Percentiles rank a stretch among this genome's conserved stretches.
These are phyloP conservation scores for Sinocyclocheilus grahami DNA, from an alignment of 2,113 vertebrate species.

Conservation along the genomic window DNA sequence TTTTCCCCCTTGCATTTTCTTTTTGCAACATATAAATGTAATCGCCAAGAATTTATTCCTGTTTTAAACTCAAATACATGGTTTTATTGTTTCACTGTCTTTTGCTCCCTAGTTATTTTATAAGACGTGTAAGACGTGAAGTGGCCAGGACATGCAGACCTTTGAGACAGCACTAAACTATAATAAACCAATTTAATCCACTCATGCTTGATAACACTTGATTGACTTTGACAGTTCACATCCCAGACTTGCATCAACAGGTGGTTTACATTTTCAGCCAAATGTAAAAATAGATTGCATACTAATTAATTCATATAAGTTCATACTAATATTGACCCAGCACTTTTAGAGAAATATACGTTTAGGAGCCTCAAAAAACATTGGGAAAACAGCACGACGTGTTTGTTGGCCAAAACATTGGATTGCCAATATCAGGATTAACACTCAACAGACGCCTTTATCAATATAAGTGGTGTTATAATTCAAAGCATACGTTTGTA, in stretches of 20 bases:
- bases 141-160: slow-evolving; percentile 45
- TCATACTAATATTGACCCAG: slow-evolving; percentile 17
- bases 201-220: slow-evolving; percentile 37
- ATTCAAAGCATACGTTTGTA: slow-evolving; percentile 1
- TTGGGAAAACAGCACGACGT: slow-evolving; percentile 17
- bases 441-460: background rate
- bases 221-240: slow-evolving; percentile 45
- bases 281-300: slow-evolving; percentile 38
- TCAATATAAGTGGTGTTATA: background rate
- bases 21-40: background rate
- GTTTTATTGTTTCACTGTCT: background rate
- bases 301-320: no score
- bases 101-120: no score
- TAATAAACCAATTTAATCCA: slow-evolving; percentile 28
- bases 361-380: slow-evolving; percentile 16
- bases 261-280: slow-evolving; percentile 42
- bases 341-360: slow-evolving; percentile 38
- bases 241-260: slow-evolving; percentile 43
- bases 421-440: background rate
- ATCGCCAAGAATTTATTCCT: background rate
- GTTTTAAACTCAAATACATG: background rate
- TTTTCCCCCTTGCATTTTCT: no score
- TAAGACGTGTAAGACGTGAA: background rate
- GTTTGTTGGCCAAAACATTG: slow-evolving; percentile 12
- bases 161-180: slow-evolving; percentile 16